Conservation (phyloP, 37 sponge, comb jelly and placozoan genomes). For the Oscarella lobularis region DNA sequence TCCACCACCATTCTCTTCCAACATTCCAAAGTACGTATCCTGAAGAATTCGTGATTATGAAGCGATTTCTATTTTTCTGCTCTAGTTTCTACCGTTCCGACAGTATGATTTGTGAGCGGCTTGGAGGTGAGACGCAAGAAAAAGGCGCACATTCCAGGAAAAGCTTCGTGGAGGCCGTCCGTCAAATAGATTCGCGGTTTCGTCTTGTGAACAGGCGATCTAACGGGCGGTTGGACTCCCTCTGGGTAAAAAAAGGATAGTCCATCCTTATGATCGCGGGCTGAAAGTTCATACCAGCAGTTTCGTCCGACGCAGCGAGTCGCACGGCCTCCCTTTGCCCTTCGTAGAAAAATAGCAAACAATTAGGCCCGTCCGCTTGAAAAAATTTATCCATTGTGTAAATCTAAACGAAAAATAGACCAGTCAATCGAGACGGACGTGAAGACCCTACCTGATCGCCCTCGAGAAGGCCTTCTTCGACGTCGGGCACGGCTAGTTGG, state of each 20-base stretch:
- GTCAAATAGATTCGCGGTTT: slow-evolving; percentile 42
- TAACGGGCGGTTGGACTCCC: slow-evolving; percentile 9
- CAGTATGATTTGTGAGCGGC: slow-evolving; percentile 31
- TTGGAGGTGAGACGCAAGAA: slow-evolving; percentile 49
- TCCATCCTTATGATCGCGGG: no score
- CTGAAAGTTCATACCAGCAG: no score
- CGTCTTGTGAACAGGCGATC: slow-evolving; percentile 6
- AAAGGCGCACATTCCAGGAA: slow-evolving; percentile 61
- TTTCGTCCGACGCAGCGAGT: not conserved
- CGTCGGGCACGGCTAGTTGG: slow-evolving; percentile 20
- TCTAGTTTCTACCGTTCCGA: slow-evolving; percentile 6
- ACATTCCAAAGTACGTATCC: slow-evolving; percentile 48
- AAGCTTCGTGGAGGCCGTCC: slow-evolving; percentile 50
- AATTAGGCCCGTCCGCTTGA: slow-evolving; percentile 57
- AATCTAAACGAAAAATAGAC: slow-evolving; percentile 28
- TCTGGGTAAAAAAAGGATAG: no score
- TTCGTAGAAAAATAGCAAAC: slow-evolving; percentile 65
- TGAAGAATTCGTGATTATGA: no score
- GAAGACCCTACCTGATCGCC: slow-evolving; percentile 83
- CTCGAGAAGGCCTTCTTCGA: slow-evolving; percentile 65
- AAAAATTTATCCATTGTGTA: slow-evolving; percentile 60
- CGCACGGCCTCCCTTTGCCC: slow-evolving; percentile 19
- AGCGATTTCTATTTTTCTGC: not conserved
- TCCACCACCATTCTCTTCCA: slow-evolving; percentile 35
- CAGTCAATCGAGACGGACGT: no score